phyloP scores from a whole-genome alignment of 1,140 invertebrate species.

The Pentalonia nigronervosa region DNA sequence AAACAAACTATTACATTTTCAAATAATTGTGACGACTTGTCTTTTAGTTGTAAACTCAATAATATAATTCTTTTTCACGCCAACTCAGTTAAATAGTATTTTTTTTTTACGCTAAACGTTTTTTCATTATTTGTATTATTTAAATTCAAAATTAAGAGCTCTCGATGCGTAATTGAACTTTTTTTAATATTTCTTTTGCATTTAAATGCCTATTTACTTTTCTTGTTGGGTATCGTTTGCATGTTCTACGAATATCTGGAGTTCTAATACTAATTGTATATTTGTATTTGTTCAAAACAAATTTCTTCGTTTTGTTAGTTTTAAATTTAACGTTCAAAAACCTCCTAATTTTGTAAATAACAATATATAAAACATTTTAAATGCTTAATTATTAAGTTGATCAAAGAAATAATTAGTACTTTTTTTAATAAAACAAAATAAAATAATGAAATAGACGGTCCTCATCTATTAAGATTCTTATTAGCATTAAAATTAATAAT shows the following conservation, averaged over 20 bases:
- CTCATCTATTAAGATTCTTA: too few species aligned
- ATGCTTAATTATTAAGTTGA: not conserved
- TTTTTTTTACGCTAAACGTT: not conserved
- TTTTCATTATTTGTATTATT: not conserved
- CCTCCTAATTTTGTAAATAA: not conserved
- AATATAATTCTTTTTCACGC: not conserved
- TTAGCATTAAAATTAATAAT: not conserved
- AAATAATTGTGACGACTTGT: not conserved
- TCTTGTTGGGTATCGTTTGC: not conserved
- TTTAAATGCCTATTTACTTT: not conserved
- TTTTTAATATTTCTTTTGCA: not conserved
- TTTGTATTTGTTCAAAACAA: not conserved
- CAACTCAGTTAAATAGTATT: not conserved
- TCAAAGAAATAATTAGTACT: not conserved
- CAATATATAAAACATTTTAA: not conserved
- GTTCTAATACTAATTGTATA: not conserved
- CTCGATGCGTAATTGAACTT: not conserved
- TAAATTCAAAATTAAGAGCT: not conserved
- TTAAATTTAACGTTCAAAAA: not conserved
- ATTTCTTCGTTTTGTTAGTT: not conserved
- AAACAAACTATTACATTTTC: not conserved
- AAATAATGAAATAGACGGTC: not conserved
- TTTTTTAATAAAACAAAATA: not conserved
- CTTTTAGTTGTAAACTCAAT: not conserved
- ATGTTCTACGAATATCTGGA: not conserved